Percentiles rank a stretch among this genome's conserved stretches.
These are phyloP conservation scores for Hipparchia semele DNA, from an alignment of 2,888 invertebrate genomes.

Conservation along the genomic window DNA sequence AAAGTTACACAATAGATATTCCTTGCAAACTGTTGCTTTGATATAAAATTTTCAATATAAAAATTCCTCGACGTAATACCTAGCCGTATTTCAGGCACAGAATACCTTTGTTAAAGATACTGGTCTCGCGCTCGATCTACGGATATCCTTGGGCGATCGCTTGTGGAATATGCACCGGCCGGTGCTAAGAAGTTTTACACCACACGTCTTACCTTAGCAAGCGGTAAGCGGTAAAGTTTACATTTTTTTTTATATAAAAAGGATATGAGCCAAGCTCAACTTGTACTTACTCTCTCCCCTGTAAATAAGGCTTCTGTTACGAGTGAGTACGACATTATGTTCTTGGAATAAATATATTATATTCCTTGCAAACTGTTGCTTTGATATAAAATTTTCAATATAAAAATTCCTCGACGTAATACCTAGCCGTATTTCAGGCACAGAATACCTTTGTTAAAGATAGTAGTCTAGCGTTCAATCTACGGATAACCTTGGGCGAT, in stretches of 20 bases:
- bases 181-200: slow-evolving; percentile 59
- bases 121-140: slow-evolving; percentile 92
- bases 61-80: slow-evolving; percentile 7
- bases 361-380: slow-evolving; percentile 11
- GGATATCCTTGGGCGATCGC: slow-evolving; percentile 94
- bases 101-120: slow-evolving; percentile 89
- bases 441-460: slow-evolving; percentile 87
- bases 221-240: too few relatives aligned
- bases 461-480: slow-evolving; percentile 91
- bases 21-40: slow-evolving; percentile 8
- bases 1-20: not conserved
- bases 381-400: slow-evolving; percentile 8
- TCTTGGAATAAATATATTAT: too few relatives aligned
- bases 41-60: slow-evolving; percentile 8
- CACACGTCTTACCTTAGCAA: not conserved
- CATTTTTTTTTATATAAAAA: too few relatives aligned
- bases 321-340: too few relatives aligned
- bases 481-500: slow-evolving; percentile 93
- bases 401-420: slow-evolving; percentile 9
- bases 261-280: too few relatives aligned
- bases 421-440: not conserved
- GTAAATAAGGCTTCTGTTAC: too few relatives aligned
- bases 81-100: slow-evolving; percentile 2
- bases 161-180: slow-evolving; percentile 92
- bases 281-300: too few relatives aligned